These are phyloP conservation scores for Glyphotaelius pellucidus DNA, from an alignment of 2,888 invertebrate species.

Conservation along the genomic window DNA sequence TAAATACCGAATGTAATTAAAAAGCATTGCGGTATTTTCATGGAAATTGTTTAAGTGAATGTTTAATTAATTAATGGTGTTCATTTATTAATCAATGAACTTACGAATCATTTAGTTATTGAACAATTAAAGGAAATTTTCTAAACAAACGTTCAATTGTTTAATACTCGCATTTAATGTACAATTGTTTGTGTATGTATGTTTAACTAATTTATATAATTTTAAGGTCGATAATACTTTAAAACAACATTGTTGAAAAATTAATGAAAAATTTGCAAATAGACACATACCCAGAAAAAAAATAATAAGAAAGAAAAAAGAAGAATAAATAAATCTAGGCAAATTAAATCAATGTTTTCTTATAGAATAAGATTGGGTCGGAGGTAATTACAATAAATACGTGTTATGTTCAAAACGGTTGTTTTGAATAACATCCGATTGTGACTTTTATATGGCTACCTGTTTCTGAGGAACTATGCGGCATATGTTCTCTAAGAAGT, in stretches of 20 bases:
- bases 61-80: background rate
- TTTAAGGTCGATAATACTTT: no score
- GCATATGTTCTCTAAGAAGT: background rate
- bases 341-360: background rate
- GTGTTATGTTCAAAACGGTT: background rate
- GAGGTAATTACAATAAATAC: background rate
- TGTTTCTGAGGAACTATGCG: background rate
- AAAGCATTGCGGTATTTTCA: background rate
- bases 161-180: no score
- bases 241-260: no score
- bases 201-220: no score
- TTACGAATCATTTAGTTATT: background rate
- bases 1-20: background rate
- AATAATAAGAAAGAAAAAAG: no score
- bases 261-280: no score
- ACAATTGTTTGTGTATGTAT: no score
- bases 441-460: background rate
- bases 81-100: background rate
- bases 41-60: background rate
- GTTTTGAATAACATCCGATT: background rate
- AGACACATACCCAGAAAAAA: background rate
- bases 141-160: no score
- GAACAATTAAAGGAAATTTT: background rate
- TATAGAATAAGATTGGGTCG: background rate
- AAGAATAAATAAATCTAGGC: background rate